phyloP scores from a whole-genome alignment of 2,797 vertebrate species.

The Triplophysa yarkandensis region DNA sequence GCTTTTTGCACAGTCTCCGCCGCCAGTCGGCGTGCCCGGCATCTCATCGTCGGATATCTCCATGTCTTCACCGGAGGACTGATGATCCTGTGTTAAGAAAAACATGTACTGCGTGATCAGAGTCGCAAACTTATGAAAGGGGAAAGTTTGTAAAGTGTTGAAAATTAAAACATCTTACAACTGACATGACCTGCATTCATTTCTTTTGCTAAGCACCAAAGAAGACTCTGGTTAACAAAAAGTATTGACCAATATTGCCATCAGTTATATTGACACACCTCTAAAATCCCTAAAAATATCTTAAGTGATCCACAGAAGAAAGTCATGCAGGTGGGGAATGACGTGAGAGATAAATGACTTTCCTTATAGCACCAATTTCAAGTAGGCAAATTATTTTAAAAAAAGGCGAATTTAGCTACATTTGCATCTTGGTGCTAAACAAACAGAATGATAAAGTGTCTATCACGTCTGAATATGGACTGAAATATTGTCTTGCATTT shows the following conservation, averaged over 20 bases:
- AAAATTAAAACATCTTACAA: no score
- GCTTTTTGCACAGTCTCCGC: conserved; percentile 87
- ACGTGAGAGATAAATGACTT: no score
- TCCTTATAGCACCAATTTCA: background rate
- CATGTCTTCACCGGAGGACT: conserved; percentile 98
- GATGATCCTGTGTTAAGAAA: conserved; percentile 76
- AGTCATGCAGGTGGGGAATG: no score
- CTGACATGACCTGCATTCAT: no score
- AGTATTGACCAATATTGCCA: no score
- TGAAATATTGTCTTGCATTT: background rate
- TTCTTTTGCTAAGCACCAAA: no score
- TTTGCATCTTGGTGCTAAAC: background rate
- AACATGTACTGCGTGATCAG: background rate
- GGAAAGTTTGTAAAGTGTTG: no score
- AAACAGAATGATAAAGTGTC: background rate
- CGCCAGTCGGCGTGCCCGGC: conserved; percentile 84
- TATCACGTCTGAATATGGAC: background rate
- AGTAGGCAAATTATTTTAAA: background rate
- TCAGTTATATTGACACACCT: no score
- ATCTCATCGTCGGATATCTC: conserved; percentile 98
- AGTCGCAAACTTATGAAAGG: background rate
- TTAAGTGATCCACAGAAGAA: no score
- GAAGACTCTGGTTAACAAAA: no score
- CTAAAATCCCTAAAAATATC: no score
- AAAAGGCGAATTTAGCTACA: background rate